Conservation (phyloP, 2,797 vertebrate species). For the Coreius guichenoti region DNA sequence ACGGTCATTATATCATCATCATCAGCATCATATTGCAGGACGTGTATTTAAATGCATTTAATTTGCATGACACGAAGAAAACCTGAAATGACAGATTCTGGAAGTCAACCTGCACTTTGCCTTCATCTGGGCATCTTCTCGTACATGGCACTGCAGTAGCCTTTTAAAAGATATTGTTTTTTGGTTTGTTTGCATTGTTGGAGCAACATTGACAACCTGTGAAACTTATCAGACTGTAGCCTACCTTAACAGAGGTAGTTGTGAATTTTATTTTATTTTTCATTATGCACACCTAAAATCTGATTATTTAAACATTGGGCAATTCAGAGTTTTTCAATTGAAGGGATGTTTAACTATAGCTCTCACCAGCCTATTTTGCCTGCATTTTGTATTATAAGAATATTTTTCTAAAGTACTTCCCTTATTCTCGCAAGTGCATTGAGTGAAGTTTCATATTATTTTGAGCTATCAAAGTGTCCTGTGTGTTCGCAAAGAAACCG, state of each 20-base stretch:
- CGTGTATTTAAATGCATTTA: conserved; percentile 59
- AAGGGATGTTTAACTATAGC: conserved; percentile 63
- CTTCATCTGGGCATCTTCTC: conserved; percentile 62
- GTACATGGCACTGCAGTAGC: conserved; percentile 73
- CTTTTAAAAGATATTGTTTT: conserved; percentile 50
- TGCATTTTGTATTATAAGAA: background rate
- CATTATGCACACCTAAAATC: conserved; percentile 53
- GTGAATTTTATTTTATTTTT: conserved; percentile 47
- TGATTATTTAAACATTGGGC: conserved; percentile 63
- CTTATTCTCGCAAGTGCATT: background rate
- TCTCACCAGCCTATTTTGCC: conserved; percentile 32
- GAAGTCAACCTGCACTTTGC: conserved; percentile 73
- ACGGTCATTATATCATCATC: conserved; percentile 57
- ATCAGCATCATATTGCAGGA: conserved; percentile 29
- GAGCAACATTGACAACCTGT: conserved; percentile 68
- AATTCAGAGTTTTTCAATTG: conserved; percentile 51
- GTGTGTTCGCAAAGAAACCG: conserved; percentile 54
- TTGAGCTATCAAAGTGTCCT: conserved; percentile 40
- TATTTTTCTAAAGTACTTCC: background rate
- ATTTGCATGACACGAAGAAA: conserved; percentile 56
- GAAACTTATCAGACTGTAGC: conserved; percentile 62
- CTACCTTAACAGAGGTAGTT: conserved; percentile 59
- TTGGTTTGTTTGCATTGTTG: conserved; percentile 44
- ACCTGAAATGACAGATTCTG: conserved; percentile 51
- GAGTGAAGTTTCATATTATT: conserved; percentile 50